These are phyloP conservation scores for Plemyria rubiginata DNA, from an alignment of 2,888 invertebrate genomes.

Conservation along the genomic window DNA sequence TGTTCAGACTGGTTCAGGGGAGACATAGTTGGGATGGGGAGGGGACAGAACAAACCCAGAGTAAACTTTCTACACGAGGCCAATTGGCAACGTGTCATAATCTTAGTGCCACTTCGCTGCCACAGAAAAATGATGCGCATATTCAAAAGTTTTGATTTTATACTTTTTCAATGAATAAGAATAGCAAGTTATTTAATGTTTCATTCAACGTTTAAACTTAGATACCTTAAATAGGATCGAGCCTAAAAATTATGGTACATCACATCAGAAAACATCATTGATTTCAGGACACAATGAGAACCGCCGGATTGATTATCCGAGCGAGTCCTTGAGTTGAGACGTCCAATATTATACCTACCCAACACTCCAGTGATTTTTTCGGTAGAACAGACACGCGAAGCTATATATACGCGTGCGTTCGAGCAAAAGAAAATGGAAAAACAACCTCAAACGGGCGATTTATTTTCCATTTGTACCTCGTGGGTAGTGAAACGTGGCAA, in stretches of 20 bases:
- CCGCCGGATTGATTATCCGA: constrained; percentile 43
- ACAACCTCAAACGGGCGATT: constrained; percentile 30
- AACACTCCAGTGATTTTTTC: constrained; percentile 44
- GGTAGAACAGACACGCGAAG: constrained; percentile 39
- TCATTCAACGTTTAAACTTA: no score
- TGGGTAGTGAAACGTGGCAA: constrained; percentile 30
- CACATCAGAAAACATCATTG: constrained; percentile 15
- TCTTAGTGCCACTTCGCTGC: constrained; percentile 55
- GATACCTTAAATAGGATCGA: no score
- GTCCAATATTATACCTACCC: constrained; percentile 41
- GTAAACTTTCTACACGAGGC: constrained; percentile 67
- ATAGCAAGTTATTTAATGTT: no score
- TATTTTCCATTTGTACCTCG: constrained; percentile 37
- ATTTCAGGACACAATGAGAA: constrained; percentile 39
- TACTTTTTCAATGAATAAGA: constrained; percentile 1
- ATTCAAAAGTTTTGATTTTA: constrained; percentile 9
- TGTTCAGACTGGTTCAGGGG: constrained; percentile 58
- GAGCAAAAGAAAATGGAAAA: constrained; percentile 30
- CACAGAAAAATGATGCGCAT: constrained; percentile 28
- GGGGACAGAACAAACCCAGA: constrained; percentile 51
- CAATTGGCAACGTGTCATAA: constrained; percentile 68
- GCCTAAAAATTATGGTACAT: not conserved
- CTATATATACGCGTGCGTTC: constrained; percentile 29
- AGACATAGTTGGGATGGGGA: constrained; percentile 38
- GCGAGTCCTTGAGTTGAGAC: constrained; percentile 46